These are phyloP conservation scores for Poecile atricapillus DNA, from an alignment of 2,113 vertebrate genomes.

Conservation along the genomic window DNA sequence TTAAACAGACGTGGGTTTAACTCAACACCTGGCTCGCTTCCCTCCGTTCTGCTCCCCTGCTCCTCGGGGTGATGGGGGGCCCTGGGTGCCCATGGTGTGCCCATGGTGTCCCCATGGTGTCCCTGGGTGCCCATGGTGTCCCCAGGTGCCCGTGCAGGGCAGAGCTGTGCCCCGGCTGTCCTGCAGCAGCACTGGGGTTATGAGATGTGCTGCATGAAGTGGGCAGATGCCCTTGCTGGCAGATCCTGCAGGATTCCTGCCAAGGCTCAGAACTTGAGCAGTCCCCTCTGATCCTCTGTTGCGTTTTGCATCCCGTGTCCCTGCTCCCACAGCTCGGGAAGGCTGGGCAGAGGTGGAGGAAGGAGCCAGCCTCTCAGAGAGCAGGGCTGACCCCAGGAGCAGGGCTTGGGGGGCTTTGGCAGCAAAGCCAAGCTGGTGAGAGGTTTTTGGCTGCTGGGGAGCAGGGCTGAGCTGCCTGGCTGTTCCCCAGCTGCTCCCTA, in stretches of 20 bases:
- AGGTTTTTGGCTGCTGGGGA: neutral
- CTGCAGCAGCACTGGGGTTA: neutral
- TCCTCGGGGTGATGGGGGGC: neutral
- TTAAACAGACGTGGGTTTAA: neutral
- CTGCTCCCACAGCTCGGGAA: fast-evolving
- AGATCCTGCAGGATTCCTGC: neutral
- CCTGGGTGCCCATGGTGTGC: neutral
- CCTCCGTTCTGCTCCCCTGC: neutral
- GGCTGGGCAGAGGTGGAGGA: neutral
- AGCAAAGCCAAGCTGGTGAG: neutral
- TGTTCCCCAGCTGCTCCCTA: neutral
- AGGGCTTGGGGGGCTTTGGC: neutral
- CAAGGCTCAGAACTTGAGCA: neutral
- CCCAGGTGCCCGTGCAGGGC: neutral
- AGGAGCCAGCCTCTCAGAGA: neutral
- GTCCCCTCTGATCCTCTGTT: neutral
- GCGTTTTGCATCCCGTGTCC: fast-evolving
- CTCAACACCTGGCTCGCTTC: fast-evolving
- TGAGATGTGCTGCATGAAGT: fast-evolving
- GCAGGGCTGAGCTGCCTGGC: neutral
- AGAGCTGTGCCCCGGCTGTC: neutral
- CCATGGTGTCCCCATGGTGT: neutral
- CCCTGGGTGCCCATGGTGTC: no score
- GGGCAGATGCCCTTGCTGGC: neutral
- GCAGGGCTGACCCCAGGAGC: neutral